A percentile compares a stretch with the other conserved stretches of the same genome.
These are phyloP conservation scores for Danio aesculapii DNA, from an alignment of 2,797 vertebrate genomes.

Conservation along the genomic window DNA sequence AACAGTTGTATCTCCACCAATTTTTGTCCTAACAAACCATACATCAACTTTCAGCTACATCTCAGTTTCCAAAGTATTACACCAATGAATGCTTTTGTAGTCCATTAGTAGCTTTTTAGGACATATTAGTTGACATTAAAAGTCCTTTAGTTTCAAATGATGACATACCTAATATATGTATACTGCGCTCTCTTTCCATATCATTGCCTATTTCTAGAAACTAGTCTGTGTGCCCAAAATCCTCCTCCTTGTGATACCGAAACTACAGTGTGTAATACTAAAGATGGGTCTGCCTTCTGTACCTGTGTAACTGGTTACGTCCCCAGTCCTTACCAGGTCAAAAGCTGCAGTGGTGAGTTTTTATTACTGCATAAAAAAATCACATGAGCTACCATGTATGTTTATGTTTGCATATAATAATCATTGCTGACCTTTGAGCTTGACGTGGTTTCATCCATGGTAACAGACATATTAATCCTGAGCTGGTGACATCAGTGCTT, in stretches of 20 bases:
- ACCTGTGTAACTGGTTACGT: slow-evolving; percentile 72
- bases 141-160: too few species aligned
- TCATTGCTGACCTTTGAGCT: not conserved
- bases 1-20: too few species aligned
- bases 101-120: too few species aligned
- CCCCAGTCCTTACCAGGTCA: slow-evolving; percentile 60
- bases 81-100: too few species aligned
- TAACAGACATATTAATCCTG: not conserved
- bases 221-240: slow-evolving; percentile 49
- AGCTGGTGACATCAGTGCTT: not conserved
- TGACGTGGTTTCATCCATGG: not conserved
- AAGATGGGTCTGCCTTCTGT: slow-evolving; percentile 50
- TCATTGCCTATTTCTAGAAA: slow-evolving; percentile 32
- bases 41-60: too few species aligned
- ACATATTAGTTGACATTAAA: too few species aligned
- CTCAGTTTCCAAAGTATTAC: too few species aligned
- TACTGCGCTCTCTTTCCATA: not conserved
- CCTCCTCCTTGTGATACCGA: slow-evolving; percentile 65
- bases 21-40: too few species aligned
- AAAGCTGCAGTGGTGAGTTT: slow-evolving; percentile 75
- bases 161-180: not conserved
- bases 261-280: slow-evolving; percentile 57
- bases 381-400: not conserved
- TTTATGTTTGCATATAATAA: not conserved
- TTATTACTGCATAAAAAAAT: not conserved